Conservation (phyloP, 2,888 invertebrate species). For the Apamea epomidion region DNA sequence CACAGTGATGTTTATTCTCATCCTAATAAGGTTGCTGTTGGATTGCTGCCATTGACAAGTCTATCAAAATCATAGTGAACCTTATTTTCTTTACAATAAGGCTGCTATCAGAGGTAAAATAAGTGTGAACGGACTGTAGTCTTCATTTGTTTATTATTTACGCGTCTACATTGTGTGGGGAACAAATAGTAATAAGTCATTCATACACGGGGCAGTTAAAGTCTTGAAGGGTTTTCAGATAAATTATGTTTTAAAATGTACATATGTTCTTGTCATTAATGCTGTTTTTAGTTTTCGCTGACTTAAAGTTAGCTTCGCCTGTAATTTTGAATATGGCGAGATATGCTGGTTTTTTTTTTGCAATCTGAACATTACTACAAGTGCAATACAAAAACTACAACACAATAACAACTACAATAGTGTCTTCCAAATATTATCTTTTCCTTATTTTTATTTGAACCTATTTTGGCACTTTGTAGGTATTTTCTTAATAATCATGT, state of each 20-base stretch:
- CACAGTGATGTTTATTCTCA: not conserved
- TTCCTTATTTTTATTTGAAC: not conserved
- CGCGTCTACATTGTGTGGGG: slow-evolving; percentile 41
- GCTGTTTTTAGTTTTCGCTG: slow-evolving; percentile 14
- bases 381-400: not conserved
- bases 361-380: not conserved
- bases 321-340: not conserved
- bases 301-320: not conserved
- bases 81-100: not conserved
- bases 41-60: not conserved
- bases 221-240: slow-evolving; percentile 18
- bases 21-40: not conserved
- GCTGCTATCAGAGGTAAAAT: not conserved
- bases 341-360: no score
- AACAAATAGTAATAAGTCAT: slow-evolving; percentile 43
- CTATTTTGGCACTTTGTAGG: not conserved
- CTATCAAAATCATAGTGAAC: not conserved
- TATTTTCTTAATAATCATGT: not conserved
- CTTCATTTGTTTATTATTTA: slow-evolving; percentile 14
- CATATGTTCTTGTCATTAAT: slow-evolving; percentile 3
- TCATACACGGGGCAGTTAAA: slow-evolving; percentile 12
- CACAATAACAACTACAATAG: not conserved
- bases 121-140: not conserved
- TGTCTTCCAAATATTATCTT: not conserved
- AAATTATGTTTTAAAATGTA: slow-evolving; percentile 39